These are phyloP conservation scores for Melanostigma gelatinosum DNA, from an alignment of 2,113 vertebrate genomes.

Conservation along the genomic window DNA sequence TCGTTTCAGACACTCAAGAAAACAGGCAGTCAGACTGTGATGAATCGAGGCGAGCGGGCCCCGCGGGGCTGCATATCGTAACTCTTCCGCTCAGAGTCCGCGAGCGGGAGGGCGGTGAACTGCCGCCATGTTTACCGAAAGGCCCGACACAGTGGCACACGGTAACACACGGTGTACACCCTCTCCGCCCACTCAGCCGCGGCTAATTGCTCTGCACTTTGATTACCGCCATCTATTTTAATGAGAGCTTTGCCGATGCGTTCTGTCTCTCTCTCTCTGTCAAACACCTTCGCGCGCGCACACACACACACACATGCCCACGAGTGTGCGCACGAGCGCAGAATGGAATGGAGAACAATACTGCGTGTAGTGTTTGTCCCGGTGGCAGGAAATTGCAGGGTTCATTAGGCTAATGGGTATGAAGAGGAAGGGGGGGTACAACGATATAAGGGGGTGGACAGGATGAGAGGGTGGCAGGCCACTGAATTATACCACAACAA, in stretches of 20 bases:
- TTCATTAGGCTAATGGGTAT: conserved; percentile 86
- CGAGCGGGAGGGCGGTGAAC: conserved; percentile 55
- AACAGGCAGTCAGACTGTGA: too few species aligned
- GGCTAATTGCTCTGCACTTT: conserved; percentile 82
- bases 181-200: conserved; percentile 70
- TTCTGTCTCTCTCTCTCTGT: conserved; percentile 36
- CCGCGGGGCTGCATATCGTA: conserved; percentile 14
- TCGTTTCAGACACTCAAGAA: too few species aligned
- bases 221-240: conserved; percentile 84
- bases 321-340: conserved; percentile 11
- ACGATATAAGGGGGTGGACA: conserved; percentile 34
- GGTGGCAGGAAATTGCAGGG: conserved; percentile 73
- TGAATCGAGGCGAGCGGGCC: too few species aligned
- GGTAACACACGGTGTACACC: conserved; percentile 50
- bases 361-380: conserved; percentile 60
- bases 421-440: conserved; percentile 61
- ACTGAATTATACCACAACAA: conserved; percentile 70
- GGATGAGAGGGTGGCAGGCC: conserved; percentile 23
- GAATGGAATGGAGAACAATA: conserved; percentile 62
- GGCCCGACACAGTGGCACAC: conserved; percentile 65
- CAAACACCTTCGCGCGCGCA: conserved; percentile 16
- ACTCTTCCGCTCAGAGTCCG: conserved; percentile 56
- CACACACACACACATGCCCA: not conserved
- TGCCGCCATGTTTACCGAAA: conserved; percentile 66
- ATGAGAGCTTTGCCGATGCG: conserved; percentile 67